Conservation (phyloP, 2,113 vertebrate genomes). For the Corvus cornix region DNA sequence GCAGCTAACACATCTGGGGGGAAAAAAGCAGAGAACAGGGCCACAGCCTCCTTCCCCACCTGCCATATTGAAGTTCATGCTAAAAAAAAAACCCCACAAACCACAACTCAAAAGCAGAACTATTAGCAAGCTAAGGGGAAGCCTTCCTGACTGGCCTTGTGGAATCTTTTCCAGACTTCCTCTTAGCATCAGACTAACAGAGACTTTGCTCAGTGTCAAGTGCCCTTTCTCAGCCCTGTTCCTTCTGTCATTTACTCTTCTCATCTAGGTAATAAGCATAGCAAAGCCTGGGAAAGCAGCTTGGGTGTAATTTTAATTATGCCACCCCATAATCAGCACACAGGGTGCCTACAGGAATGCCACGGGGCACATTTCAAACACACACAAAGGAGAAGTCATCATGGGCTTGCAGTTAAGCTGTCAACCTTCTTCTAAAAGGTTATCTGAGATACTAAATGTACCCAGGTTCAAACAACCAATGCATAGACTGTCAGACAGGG, state of each 20-base stretch:
- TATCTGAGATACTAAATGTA: background rate
- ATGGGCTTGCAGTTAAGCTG: background rate
- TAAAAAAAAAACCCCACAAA: background rate
- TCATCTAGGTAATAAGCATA: background rate
- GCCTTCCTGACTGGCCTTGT: background rate
- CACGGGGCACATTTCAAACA: background rate
- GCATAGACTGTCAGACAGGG: background rate
- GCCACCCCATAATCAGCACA: rapidly evolving
- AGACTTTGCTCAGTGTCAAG: background rate
- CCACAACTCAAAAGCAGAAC: background rate
- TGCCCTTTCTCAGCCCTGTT: background rate
- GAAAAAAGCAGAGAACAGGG: background rate
- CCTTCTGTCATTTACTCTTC: background rate
- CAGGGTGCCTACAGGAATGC: background rate
- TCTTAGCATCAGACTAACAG: background rate
- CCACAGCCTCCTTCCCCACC: background rate
- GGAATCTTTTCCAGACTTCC: background rate
- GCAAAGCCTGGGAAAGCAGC: background rate
- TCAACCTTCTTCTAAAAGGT: background rate
- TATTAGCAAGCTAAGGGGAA: background rate
- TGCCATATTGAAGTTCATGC: background rate
- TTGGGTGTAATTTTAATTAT: background rate
- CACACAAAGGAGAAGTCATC: background rate
- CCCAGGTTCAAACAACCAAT: background rate
- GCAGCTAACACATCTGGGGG: too few relatives aligned